Base-by-base conservation (phyloP, 1,140 invertebrate species). In the Drosophila oshimai region DNA sequence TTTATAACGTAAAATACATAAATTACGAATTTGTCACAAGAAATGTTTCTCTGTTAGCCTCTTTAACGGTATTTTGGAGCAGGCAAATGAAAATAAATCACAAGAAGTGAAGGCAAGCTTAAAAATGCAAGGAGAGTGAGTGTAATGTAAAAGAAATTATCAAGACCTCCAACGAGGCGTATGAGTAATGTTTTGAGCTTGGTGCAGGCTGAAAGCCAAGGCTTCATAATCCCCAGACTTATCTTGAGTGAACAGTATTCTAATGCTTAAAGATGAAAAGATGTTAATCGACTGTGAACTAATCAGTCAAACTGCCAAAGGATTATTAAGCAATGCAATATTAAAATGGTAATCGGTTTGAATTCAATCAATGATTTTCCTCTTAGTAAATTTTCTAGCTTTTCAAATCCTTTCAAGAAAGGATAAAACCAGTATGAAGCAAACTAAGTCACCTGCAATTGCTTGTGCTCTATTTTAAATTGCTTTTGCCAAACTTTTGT, bases 61-160 rank as follows among this genome's bases (percentile, higher is more conserved):
- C 49, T 83, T 83, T 84, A 84, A 79, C 70, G 79, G 49, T 79
- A 64, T 86, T 86, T 84, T 75, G 47, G 29, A 26, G 49, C 51
- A 51, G 44, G 50, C 58, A 84, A 86, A 80, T 80, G 76, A 72
- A 80, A 55, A 79, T 75, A 86, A 79, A 84, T 84, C 72, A 75
- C 46, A 55, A 15, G 26, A 22, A 36, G 28, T 20, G 9, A 36
- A 47, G 29, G 37, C 37, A 46, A 18, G 49, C 28, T 41, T 67
- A 42, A 18, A 45, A 45, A 37, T 10, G 9, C 28, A 20, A 0
- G 34, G 4, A 12, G 6, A 22, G 34, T 15, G 33, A 26, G 24
- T 7, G 33, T 29, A n/a, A 24, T n/a, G 26, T 13, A 50, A 58
- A 44, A 20, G 6, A 34, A 62, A 62, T 44, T 42, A 60, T 45